A percentile compares a stretch with the other conserved stretches of the same genome.
phyloP scores from a whole-genome alignment of 1,140 invertebrate species.

The Anastrepha obliqua region DNA sequence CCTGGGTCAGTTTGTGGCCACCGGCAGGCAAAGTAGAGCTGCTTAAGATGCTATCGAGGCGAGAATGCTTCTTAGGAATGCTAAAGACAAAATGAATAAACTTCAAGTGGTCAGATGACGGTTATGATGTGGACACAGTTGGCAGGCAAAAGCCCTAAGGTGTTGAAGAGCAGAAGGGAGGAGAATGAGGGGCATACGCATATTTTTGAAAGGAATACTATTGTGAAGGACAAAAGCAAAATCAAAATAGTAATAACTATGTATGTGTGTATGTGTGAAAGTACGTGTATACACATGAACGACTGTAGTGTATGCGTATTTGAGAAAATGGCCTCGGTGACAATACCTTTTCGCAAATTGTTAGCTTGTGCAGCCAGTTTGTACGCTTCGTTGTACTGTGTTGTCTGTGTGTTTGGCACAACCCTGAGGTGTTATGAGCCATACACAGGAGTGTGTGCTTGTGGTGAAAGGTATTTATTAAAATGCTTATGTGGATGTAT shows the following conservation, averaged over 20 bases:
- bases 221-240: neutral
- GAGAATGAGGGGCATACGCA: neutral
- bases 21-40: neutral
- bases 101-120: conserved; percentile 24
- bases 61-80: neutral
- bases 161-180: neutral
- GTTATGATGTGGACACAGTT: conserved; percentile 17
- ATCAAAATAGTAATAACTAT: neutral
- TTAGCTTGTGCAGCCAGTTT: conserved; percentile 6
- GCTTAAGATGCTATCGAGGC: conserved; percentile 1
- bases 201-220: conserved; percentile 16
- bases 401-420: neutral
- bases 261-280: neutral
- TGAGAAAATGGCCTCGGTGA: conserved; percentile 3
- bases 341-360: conserved; percentile 41
- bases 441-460: neutral
- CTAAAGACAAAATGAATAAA: conserved; percentile 32
- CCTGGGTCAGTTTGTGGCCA: neutral
- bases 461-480: conserved; percentile 20
- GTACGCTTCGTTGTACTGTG: conserved; percentile 13
- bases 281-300: neutral
- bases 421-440: neutral
- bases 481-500: neutral
- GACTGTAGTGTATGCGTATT: neutral
- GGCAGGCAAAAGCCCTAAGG: neutral